These are phyloP conservation scores for Calephelis virginiensis DNA, from an alignment of 1,140 invertebrate genomes.

Conservation along the genomic window DNA sequence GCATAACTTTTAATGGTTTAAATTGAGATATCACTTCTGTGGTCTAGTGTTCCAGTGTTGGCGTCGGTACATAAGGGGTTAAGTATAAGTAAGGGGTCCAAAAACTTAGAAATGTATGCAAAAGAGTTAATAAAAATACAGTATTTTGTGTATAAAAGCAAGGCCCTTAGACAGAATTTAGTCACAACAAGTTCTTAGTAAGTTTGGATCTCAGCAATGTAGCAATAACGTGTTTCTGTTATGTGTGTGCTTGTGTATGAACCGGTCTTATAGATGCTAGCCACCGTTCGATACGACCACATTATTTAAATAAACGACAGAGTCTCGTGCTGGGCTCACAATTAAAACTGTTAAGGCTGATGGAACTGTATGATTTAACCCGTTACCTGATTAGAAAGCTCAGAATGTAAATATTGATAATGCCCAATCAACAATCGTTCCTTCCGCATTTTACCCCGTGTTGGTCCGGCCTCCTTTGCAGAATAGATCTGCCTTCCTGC, in stretches of 20 bases:
- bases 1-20: too few relatives aligned
- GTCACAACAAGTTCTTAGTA: constrained; percentile 36
- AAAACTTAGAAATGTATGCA: too few relatives aligned
- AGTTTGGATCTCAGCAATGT: constrained; percentile 39
- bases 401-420: constrained; percentile 24
- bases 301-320: constrained; percentile 66
- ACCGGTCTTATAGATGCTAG: constrained; percentile 59
- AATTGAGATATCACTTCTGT: too few relatives aligned
- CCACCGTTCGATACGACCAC: constrained; percentile 57
- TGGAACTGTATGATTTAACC: constrained; percentile 49
- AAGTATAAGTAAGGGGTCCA: too few relatives aligned
- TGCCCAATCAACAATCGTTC: neutral
- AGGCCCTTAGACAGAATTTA: constrained; percentile 34
- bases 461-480: too few relatives aligned
- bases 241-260: constrained; percentile 43
- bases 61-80: too few relatives aligned
- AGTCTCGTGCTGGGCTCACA: constrained; percentile 57
- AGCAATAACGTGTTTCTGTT: constrained; percentile 36
- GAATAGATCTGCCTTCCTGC: too few relatives aligned
- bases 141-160: constrained; percentile 13
- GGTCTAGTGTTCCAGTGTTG: too few relatives aligned
- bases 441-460: neutral
- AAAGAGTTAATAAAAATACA: too few relatives aligned
- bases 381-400: constrained; percentile 62
- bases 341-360: constrained; percentile 60